A percentile compares a stretch with the other conserved stretches of the same genome.
phyloP scores from a whole-genome alignment of 2,888 invertebrate genomes.

The Conchocele bisecta region DNA sequence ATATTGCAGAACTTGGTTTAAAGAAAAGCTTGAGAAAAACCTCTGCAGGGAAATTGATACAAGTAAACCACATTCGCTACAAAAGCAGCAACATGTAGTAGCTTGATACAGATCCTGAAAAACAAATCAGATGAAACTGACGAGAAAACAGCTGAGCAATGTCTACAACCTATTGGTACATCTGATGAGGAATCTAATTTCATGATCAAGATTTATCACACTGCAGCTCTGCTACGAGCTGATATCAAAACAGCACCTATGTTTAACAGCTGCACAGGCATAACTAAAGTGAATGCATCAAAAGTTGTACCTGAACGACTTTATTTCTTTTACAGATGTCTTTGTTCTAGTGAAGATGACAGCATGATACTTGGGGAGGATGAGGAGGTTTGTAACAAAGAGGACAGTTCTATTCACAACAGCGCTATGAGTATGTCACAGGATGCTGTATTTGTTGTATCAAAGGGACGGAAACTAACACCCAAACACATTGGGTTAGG shows the following conservation, averaged over 20 bases:
- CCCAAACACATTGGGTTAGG: too few relatives aligned
- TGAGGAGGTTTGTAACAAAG: background rate
- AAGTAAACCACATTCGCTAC: background rate
- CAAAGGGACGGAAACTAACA: too few relatives aligned
- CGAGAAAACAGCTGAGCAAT: background rate
- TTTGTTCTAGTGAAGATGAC: background rate
- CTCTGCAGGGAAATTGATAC: background rate
- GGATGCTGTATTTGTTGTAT: background rate
- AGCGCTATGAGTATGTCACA: background rate
- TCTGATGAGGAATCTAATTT: background rate
- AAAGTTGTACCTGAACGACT: background rate
- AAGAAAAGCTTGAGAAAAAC: background rate
- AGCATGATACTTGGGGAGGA: too few relatives aligned
- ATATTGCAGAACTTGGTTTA: background rate
- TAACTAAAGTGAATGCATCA: background rate
- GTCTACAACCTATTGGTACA: background rate
- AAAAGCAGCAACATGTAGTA: background rate
- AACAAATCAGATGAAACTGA: background rate
- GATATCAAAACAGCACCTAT: background rate
- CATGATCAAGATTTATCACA: background rate
- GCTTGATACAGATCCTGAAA: slow-evolving; percentile 1
- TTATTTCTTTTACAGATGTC: background rate
- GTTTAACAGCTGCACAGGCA: background rate
- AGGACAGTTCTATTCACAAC: background rate
- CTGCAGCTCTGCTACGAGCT: background rate